A percentile compares a stretch with the other conserved stretches of the same genome.
phyloP scores from a whole-genome alignment of 2,888 invertebrate species.

The Neoitamus cyanurus region DNA sequence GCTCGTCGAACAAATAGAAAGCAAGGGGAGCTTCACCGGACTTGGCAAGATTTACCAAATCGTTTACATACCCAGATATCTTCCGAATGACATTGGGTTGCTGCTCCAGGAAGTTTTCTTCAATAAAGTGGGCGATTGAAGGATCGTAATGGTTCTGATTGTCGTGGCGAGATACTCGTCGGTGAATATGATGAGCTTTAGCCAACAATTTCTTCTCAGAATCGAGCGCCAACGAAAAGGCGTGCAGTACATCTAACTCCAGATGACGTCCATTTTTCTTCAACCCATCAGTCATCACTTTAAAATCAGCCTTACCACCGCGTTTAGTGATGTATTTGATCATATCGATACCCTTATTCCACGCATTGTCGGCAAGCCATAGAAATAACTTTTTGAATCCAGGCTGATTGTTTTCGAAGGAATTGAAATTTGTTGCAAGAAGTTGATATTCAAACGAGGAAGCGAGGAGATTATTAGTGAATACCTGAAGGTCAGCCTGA shows the following conservation, averaged over 20 bases:
- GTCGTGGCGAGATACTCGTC: conserved; percentile 68
- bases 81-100: conserved; percentile 76
- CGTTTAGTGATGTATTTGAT: conserved; percentile 82
- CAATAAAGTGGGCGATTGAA: conserved; percentile 79
- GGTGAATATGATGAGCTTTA: conserved; percentile 76
- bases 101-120: conserved; percentile 79
- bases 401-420: conserved; percentile 78
- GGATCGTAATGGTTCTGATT: conserved; percentile 70
- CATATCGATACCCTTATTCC: conserved; percentile 78
- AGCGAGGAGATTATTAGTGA: conserved; percentile 73
- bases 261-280: conserved; percentile 52
- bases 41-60: conserved; percentile 75
- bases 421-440: conserved; percentile 80
- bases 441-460: conserved; percentile 82
- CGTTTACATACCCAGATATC: conserved; percentile 78
- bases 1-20: conserved; percentile 81
- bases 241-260: conserved; percentile 73
- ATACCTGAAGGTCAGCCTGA: conserved; percentile 59
- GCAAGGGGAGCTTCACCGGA: conserved; percentile 73
- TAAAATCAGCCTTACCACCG: conserved; percentile 73
- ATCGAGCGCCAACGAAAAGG: conserved; percentile 80
- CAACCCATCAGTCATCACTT: conserved; percentile 53
- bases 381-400: conserved; percentile 82
- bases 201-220: conserved; percentile 78
- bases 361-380: conserved; percentile 78